These are phyloP conservation scores for Rhynchomys soricoides DNA, from an alignment of 2,113 vertebrate species.

Conservation along the genomic window DNA sequence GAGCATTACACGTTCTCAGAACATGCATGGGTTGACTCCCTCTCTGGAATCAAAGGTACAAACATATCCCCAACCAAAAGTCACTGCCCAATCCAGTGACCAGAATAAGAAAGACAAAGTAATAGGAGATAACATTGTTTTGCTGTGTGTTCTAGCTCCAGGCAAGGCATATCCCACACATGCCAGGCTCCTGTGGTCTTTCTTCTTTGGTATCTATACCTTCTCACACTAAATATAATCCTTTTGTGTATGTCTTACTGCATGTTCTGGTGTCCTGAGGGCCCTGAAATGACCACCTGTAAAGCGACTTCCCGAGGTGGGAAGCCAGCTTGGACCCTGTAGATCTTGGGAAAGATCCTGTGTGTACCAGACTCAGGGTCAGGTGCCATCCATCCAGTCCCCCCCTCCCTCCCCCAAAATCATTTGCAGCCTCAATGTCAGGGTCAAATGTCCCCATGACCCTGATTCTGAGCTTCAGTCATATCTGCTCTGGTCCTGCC, in stretches of 20 bases:
- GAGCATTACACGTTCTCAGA: fast-evolving
- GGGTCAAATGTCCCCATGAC: background rate
- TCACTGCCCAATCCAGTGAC: background rate
- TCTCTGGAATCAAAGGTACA: background rate
- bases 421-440: background rate
- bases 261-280: background rate
- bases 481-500: background rate
- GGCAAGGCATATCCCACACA: background rate
- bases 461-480: no score
- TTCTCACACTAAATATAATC: fast-evolving
- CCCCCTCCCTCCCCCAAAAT: no score
- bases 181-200: background rate
- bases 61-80: background rate
- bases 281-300: background rate
- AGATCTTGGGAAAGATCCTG: no score
- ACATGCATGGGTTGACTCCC: background rate
- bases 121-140: no score
- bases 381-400: fast-evolving
- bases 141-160: background rate
- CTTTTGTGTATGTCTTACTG: fast-evolving
- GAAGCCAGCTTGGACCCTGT: fast-evolving
- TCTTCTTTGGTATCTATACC: fast-evolving
- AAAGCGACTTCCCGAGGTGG: background rate
- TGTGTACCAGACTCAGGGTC: background rate
- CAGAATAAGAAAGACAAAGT: background rate